A percentile compares a stretch with the other conserved stretches of the same genome.
These are phyloP conservation scores for Lethenteron reissneri DNA, from an alignment of 2,113 vertebrate species.

Conservation along the genomic window DNA sequence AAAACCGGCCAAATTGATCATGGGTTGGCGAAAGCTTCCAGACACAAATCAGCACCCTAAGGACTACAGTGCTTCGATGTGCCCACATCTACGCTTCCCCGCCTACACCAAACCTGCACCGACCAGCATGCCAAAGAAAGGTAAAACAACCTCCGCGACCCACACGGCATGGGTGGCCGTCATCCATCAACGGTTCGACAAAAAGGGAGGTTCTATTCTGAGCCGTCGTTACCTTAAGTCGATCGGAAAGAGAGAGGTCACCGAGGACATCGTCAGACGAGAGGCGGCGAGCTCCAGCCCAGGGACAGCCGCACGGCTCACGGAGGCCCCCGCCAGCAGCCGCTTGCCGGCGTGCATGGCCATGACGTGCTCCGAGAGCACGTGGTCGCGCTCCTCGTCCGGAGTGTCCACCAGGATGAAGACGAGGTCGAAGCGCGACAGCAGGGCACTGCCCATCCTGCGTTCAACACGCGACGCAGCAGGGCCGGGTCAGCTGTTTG, in stretches of 20 bases:
- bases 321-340: slow-evolving; percentile 19
- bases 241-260: neutral
- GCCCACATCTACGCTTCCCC: too few species aligned
- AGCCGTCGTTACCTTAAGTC: neutral
- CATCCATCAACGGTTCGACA: too few species aligned
- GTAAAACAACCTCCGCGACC: too few species aligned
- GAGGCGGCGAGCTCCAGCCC: neutral
- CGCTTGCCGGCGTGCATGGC: slow-evolving; percentile 45
- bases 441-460: slow-evolving; percentile 84
- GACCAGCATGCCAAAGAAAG: too few species aligned
- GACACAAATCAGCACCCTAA: too few species aligned
- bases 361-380: slow-evolving; percentile 79
- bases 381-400: slow-evolving; percentile 69
- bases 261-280: neutral
- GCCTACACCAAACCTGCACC: too few species aligned
- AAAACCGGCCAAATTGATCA: too few species aligned
- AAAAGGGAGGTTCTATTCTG: too few species aligned
- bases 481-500: too few species aligned
- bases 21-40: too few species aligned
- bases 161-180: too few species aligned
- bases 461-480: neutral
- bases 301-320: slow-evolving; percentile 17
- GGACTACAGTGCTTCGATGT: too few species aligned
- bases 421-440: slow-evolving; percentile 81
- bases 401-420: slow-evolving; percentile 89